phyloP scores from a whole-genome alignment of 2,113 vertebrate genomes.

The Hiodon tergisus region DNA sequence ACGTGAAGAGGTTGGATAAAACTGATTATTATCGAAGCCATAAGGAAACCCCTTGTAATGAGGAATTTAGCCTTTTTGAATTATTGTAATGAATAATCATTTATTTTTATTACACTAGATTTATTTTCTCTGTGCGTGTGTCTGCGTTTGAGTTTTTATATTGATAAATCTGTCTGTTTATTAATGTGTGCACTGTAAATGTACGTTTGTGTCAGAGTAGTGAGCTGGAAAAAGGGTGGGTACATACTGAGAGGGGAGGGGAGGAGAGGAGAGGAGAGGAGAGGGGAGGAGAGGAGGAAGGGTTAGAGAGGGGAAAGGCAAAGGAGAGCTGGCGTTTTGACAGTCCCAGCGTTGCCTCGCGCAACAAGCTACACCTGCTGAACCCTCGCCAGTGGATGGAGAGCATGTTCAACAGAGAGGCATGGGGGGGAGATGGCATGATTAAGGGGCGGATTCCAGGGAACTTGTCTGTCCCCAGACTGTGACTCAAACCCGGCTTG shows the following conservation, averaged over 20 bases:
- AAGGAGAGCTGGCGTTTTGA: conserved; percentile 32
- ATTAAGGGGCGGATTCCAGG: neutral
- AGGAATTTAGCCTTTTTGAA: conserved; percentile 9
- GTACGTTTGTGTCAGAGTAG: conserved; percentile 6
- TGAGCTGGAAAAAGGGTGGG: neutral
- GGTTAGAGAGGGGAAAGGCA: conserved; percentile 14
- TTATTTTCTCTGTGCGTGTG: neutral
- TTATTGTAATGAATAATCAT: conserved; percentile 29
- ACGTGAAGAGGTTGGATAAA: conserved; percentile 29
- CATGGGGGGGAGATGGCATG: conserved; percentile 5
- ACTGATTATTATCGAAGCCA: conserved; percentile 33
- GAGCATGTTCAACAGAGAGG: conserved; percentile 32
- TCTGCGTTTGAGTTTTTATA: neutral
- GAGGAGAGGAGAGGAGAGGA: conserved; percentile 4
- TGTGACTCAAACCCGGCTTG: neutral
- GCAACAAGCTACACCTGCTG: conserved; percentile 24
- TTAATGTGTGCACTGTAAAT: neutral
- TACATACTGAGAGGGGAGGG: neutral
- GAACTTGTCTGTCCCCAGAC: neutral
- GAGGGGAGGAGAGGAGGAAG: neutral
- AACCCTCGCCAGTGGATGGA: conserved; percentile 40
- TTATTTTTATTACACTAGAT: neutral
- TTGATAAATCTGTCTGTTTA: conserved; percentile 2
- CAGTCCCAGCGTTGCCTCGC: conserved; percentile 47
- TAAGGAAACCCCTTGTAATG: conserved; percentile 25